Base-by-base conservation (phyloP, 1,140 invertebrate species). In the Gyrodactylus bullatarudis region DNA sequence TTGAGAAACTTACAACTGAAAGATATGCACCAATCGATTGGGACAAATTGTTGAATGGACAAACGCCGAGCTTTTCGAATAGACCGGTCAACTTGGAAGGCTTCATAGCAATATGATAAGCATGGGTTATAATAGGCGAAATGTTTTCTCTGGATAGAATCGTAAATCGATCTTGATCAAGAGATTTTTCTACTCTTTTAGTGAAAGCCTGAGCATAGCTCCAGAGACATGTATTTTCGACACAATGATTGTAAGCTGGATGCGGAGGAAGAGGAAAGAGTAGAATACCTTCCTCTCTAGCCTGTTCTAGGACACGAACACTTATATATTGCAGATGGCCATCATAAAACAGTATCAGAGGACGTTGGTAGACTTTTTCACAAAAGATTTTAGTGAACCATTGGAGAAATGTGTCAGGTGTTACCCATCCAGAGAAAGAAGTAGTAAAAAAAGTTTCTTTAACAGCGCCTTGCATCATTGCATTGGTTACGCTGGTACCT, bases 251-350 rank as follows among this genome's bases (percentile, higher is more conserved):
- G 24, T 71, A 71, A 8, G 70, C 21, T 16, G 72, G 34, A 27
- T 73, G 72, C 20, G 72, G 72, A 16, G 72, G 72, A 20, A 73
- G 26, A 24, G 72, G 72, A 69, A 73, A 73, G 1, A 73, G 26
- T 16, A 73, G 21, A 69, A 73, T 26, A 26, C 26, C 26, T 1
- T 73, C 68, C 23, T 73, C 34, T 24, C 26, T 27, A 68, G 72
- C 72, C 26, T 73, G 21, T 21, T 73, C 72, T 1, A 73, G 34
- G 23, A 73, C 72, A 20, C 72, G 26, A 1, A 73, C 68, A 8
- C 22, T 73, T 2, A 73, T 26, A 26, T 25, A 73, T 26, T 68
- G 72, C 26, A 73, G 26, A 26, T 73, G 72, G 8, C 34, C 72
- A 73, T 73, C 72, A 26, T 73, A 73, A 23, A 73, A 26, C 20